Evolutionary conservation across 2,113 vertebrate genomes (phyloP), one percentile per base, ranked within the genome.

Genomic region (Carettochelys insculpta): DNA sequence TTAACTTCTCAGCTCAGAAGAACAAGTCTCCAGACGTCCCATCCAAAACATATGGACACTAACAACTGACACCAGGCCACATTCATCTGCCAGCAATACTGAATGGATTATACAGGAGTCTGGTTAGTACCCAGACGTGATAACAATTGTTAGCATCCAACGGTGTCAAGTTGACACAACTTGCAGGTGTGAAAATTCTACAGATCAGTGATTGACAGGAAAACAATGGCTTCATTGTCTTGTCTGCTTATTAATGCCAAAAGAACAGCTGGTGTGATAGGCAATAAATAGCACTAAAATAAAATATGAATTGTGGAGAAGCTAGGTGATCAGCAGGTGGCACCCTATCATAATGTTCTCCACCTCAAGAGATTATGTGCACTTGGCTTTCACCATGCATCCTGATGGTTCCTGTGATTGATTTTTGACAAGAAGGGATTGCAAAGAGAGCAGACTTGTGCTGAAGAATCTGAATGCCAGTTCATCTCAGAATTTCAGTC

Each of bases 301-400:
- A 43, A 73, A 43, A 73, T 27, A 75, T 45, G 41, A 45, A 0
- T 47, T 77, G 94, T 90, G 92, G 80, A 13, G 41, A 51, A 51
- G 3, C 47, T 78, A 45, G 25, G 3, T 0, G 58, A 45, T 86
- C 95, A 89, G 93, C 93, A 96, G 96, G 73, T 83, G 96, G 96
- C 96, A 93, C 96, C 80, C 92, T 2, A 85, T 73, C 56, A 50
- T 27, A 93, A 78, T 0, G 1, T 20, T 65, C 53, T 47, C 12
- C 53, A 0, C 0, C 8, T 22, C 13, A 3, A 48, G 43, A 45
- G 53, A 31, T 0, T 0, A 6, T 1, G 11, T 14, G 54, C 29
- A 31, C 3, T 65, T 50, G 56, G 47, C 5, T 3, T 13, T 71
- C 27, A 13, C 52, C 0, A 8, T 47, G 1, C 25, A 4, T 4